phyloP scores from a whole-genome alignment of 2,797 vertebrate species.

The Muscicapa striata region DNA sequence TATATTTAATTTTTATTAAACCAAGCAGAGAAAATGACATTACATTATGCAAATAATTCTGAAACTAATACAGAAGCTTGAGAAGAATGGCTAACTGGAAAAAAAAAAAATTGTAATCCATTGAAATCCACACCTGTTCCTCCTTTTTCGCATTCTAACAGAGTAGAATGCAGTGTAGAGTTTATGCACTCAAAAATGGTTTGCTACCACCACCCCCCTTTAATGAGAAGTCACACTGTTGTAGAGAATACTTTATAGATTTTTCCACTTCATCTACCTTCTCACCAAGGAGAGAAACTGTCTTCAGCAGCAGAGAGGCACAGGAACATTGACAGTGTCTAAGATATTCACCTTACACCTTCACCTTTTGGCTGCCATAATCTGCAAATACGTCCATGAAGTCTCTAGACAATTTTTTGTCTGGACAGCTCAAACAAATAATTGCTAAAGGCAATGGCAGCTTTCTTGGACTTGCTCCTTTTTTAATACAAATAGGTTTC shows the following conservation, averaged over 20 bases:
- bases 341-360: background rate
- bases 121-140: background rate
- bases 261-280: slow-evolving; percentile 10
- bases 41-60: background rate
- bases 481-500: background rate
- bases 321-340: background rate
- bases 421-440: background rate
- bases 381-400: background rate
- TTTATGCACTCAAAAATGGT: background rate
- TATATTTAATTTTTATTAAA: background rate
- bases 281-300: background rate
- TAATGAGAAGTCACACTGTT: background rate
- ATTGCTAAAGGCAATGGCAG: background rate
- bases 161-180: background rate
- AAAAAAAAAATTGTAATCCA: background rate
- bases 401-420: background rate
- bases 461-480: background rate
- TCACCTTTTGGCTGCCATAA: background rate
- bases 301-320: background rate
- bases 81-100: background rate
- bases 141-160: background rate
- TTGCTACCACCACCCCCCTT: background rate
- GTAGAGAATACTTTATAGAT: background rate
- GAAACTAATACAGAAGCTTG: background rate
- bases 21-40: background rate